Evolutionary conservation across 2,113 vertebrate species (phyloP).

Genomic region (Sinosuthora webbiana): DNA sequence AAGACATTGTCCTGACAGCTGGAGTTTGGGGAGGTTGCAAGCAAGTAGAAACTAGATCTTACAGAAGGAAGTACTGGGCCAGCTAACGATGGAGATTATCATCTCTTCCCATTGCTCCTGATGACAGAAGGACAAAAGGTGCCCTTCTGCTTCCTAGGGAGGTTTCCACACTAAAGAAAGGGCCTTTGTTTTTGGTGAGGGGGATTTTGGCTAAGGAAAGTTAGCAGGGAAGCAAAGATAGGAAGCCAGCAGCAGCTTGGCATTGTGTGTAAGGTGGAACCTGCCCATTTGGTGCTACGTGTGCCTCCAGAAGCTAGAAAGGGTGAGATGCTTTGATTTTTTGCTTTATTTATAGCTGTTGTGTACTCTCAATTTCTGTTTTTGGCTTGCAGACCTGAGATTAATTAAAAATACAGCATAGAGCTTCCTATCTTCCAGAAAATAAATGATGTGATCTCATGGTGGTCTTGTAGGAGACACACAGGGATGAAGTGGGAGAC

Average conservation of each 20-base stretch:
- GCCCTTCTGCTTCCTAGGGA: slow-evolving; percentile 11
- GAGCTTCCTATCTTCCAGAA: neutral
- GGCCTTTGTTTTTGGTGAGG: neutral
- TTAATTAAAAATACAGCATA: neutral
- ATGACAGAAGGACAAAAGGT: slow-evolving; percentile 19
- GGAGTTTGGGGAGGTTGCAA: neutral
- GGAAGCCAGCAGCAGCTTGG: neutral
- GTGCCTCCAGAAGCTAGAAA: neutral
- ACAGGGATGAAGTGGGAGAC: neutral
- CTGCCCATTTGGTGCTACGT: neutral
- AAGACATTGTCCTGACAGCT: neutral
- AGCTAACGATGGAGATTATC: neutral
- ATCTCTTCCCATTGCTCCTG: neutral
- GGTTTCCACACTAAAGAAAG: neutral
- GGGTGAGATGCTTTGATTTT: neutral
- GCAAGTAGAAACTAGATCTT: slow-evolving; percentile 38
- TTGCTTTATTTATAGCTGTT: neutral
- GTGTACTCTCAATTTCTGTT: neutral
- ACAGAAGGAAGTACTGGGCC: neutral
- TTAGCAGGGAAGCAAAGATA: neutral
- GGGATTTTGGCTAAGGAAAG: neutral
- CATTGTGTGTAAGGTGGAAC: neutral
- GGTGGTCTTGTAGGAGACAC: neutral
- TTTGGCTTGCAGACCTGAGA: neutral
- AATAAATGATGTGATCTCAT: neutral